Base-by-base conservation (phyloP, 2,797 vertebrate species). In the Dryobates pubescens region DNA sequence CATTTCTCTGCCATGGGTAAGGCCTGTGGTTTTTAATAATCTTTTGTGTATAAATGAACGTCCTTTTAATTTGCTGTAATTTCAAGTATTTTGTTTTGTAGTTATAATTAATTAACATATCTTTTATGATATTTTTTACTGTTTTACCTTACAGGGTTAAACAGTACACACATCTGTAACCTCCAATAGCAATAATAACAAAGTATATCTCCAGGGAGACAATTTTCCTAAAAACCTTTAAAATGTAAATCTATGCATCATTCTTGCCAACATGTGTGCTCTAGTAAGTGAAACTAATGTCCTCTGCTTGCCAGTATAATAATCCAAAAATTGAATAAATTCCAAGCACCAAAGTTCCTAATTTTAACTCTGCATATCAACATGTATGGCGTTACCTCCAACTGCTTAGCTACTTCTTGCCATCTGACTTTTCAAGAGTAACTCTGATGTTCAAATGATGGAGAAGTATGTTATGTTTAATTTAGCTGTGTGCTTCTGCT, bases 261-360 rank as follows among this genome's bases (percentile, higher is more conserved):
- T 53, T 89, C 85, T 91, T 96, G 96, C 96, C 97, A 97, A 97
- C 83, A 94, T 56, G 83, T 79, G 93, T 95, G 96, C 92, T 93
- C 87, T 94, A 94, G 91, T 88, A 97, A 95, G 88, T 92, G 94
- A 97, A 97, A 97, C 92, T 96, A 97, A 97, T 97, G 97, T 95
- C 96, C n/a, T 24, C 34, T 89, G 92, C 80, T 97, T 97, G 73
- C 65, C 96, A 96, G 93, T 73, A 91, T 58, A 97, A 96, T 96
- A 96, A 96, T 75, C 65, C 51, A 89, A 95, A 94, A 91, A 84
- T 53, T 86, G 90, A 93, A 94, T 94, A 93, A 88, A 93, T 94
- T 96, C 88, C 87, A 97, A 96, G 80, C 68, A 93, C 41, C 51
- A 92, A 97, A 96, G 84, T 94, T 96, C 64, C 63, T 86, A 89